Evolutionary conservation across 2,797 vertebrate genomes (phyloP).

Genomic region (Lerista edwardsae): DNA sequence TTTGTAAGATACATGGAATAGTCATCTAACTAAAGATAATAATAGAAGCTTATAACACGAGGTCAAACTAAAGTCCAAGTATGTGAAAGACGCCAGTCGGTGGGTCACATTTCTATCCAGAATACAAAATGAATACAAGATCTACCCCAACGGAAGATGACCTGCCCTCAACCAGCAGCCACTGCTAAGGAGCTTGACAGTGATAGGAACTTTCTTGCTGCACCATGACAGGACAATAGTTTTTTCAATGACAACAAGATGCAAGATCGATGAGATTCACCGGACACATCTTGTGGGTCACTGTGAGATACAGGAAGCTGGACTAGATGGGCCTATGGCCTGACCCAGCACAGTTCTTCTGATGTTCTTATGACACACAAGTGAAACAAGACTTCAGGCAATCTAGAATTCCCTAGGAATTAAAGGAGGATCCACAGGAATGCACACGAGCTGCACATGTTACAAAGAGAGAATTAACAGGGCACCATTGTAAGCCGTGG

Average conservation of each 20-base stretch:
- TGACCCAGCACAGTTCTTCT: too few relatives aligned
- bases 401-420: too few relatives aligned
- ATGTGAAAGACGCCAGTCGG: neutral
- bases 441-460: neutral
- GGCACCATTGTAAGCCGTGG: neutral
- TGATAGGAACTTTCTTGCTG: neutral
- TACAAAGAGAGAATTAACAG: neutral
- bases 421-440: neutral
- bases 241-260: too few relatives aligned
- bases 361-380: too few relatives aligned
- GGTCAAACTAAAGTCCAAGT: neutral
- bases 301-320: too few relatives aligned
- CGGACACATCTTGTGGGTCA: too few relatives aligned
- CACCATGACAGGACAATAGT: rapidly evolving
- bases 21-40: neutral
- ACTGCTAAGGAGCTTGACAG: neutral
- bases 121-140: too few relatives aligned
- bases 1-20: neutral
- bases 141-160: neutral
- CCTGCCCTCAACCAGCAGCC: neutral
- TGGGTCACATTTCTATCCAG: neutral
- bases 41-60: too few relatives aligned
- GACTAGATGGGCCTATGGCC: too few relatives aligned
- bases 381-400: too few relatives aligned
- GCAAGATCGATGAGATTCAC: too few relatives aligned